Evolutionary conservation across 2,888 invertebrate species (phyloP), one percentile per base, ranked within the genome.

Genomic region (Microchrysa polita): DNA sequence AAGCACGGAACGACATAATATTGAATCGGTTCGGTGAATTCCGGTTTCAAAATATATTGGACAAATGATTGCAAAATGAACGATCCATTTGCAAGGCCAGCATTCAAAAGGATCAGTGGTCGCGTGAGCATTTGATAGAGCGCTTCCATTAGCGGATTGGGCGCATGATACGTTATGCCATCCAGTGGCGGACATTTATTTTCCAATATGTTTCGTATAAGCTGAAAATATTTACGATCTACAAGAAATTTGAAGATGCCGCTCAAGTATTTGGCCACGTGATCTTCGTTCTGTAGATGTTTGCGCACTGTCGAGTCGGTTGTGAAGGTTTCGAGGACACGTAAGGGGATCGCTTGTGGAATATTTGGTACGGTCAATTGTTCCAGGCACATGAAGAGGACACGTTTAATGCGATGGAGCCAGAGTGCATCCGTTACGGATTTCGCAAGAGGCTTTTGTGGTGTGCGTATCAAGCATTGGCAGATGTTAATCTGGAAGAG

Each of bases 251-350:
- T 79, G 78, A 83, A 85, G 10, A 85, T 80, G 10, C 79, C 75
- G 40, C 82, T 80, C 76, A 85, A 78, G 78, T 84, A 85, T 55
- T 76, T 79, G 20, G 80, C 80, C 67, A 84, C 77, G 42, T 80
- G 65, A 14, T 78, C 74, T 23, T 72, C 67, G 72, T 77, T 72
- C 84, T 74, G 85, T 83, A 86, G 81, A 40, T 84, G 82, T 72
- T 81, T 81, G 78, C 81, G 85, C 69, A 82, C 83, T 67, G 81
- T 84, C 76, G 83, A 84, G 67, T 84, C 86, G 75, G 89, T 87
- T 10, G 93, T 91, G 79, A 92, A 93, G 27, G 92, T 89, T 82
- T 94, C 93, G 80, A 96, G 85, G 86, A 93, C 91, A 79, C 94
- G 88, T 75, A 95, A 86, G 5, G 93, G 92, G 71, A 93, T 89